Conservation (phyloP, 2,113 vertebrate species). For the Phylloscopus trochilus region DNA sequence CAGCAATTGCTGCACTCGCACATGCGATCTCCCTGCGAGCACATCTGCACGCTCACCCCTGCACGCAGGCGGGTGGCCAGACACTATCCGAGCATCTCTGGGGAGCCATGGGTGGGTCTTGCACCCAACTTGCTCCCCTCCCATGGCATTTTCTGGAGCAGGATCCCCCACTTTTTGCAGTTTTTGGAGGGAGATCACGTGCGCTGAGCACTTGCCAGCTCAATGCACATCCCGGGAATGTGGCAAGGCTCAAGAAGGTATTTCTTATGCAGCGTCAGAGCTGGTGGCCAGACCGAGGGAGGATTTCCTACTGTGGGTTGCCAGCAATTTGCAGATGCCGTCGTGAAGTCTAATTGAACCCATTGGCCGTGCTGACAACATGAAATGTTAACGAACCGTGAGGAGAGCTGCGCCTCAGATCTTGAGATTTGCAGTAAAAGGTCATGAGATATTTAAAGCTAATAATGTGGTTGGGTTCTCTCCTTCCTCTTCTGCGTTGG, state of each 20-base stretch:
- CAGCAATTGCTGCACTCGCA: neutral
- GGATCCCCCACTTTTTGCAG: neutral
- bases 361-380: constrained; percentile 31
- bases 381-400: constrained; percentile 59
- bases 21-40: neutral
- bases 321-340: constrained; percentile 57
- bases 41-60: neutral
- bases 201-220: neutral
- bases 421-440: constrained; percentile 59
- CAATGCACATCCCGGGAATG: fast-evolving
- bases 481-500: constrained; percentile 42
- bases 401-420: constrained; percentile 28
- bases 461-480: constrained; percentile 36
- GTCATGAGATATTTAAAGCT: constrained; percentile 67
- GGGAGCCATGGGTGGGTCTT: neutral
- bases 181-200: neutral
- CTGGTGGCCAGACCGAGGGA: neutral
- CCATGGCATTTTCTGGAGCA: fast-evolving
- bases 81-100: neutral
- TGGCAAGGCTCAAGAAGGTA: neutral
- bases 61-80: neutral
- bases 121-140: neutral
- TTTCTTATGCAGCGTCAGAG: neutral
- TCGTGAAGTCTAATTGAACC: constrained; percentile 38
- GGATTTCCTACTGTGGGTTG: constrained; percentile 38